Conservation (phyloP, 2,113 vertebrate genomes). For the Anas platyrhynchos region DNA sequence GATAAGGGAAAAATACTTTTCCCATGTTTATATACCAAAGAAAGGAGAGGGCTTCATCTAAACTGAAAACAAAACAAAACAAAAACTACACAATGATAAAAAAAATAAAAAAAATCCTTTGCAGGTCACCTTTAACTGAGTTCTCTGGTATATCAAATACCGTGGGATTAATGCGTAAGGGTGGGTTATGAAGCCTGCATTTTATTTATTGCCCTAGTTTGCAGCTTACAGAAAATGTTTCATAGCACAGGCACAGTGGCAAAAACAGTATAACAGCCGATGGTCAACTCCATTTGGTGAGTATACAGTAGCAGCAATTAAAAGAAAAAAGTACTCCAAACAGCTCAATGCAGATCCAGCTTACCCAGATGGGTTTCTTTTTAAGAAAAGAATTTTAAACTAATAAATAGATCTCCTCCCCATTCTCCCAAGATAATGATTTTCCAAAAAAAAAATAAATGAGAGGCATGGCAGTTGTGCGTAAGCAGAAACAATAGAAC, state of each 20-base stretch:
- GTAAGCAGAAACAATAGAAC: slow-evolving; percentile 44
- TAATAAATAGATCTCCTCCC: slow-evolving; percentile 62
- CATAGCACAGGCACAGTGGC: slow-evolving; percentile 94
- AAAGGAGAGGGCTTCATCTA: background rate
- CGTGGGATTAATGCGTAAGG: background rate
- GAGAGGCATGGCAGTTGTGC: slow-evolving; percentile 67
- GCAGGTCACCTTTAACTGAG: slow-evolving; percentile 41
- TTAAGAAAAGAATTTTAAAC: slow-evolving; percentile 63
- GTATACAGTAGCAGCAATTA: slow-evolving; percentile 79
- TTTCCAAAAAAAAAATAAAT: slow-evolving; percentile 10
- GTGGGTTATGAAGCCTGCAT: slow-evolving; percentile 30
- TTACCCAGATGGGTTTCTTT: slow-evolving; percentile 53
- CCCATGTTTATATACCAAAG: background rate
- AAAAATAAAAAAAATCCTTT: background rate
- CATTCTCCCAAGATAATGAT: slow-evolving; percentile 27
- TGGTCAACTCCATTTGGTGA: slow-evolving; percentile 80
- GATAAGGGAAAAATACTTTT: background rate
- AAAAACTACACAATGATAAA: background rate
- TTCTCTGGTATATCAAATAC: background rate
- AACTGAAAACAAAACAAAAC: background rate
- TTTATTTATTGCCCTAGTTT: slow-evolving; percentile 78
- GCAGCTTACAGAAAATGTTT: slow-evolving; percentile 81
- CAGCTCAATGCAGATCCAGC: slow-evolving; percentile 67
- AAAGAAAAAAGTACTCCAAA: slow-evolving; percentile 72
- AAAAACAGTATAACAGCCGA: slow-evolving; percentile 87